Evolutionary conservation across 2,888 invertebrate species (phyloP), one percentile per base, ranked within the genome.

Genomic region (Caenorhabditis becei): DNA sequence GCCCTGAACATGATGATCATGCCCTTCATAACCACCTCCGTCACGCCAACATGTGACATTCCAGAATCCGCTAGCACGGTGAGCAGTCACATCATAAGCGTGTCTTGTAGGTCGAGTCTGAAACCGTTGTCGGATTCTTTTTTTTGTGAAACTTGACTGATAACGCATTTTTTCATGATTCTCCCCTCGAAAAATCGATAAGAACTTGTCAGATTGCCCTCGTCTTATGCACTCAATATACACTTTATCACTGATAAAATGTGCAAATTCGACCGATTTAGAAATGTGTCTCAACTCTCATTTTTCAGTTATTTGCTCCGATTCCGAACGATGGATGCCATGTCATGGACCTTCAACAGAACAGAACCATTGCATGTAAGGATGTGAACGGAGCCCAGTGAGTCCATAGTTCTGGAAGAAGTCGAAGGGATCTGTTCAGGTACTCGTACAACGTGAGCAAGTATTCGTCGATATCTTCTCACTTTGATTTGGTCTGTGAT

Each of bases 401-500:
- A 49, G 70, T 41, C 8, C 10, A 51, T 10, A 54, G 26, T 5
- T 23, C 41, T 3, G 53, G n/a, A 18, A 32, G 14, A 14, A 7
- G 1, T n/a, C 1, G 35, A 28, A 23, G 54, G 7, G 18, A 1
- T 20, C 24, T 49, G 24, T 70, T 16, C 26, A 77, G 62, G 4
- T 77, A 71, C 28, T 37, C 61, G 4, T 83, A 81, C 59, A 41
- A 16, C 2, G 61, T 69, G 18, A 58, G 77, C 28, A 74, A 71
- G 11, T 49, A 80, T 23, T 44, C 77, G 0, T 67, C 83, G 1
- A 59, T 85, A 2, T 69, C 80, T 1, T 23, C 86, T 8, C 81
- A 90, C 69, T 90, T 88, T 62, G 72, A 89, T 72, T 75, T 90
- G 35, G 88, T 90, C 4, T 90, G 90, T 69, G 88, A 86, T 16